Conservation (phyloP, 1,140 invertebrate genomes). For the Chlorops oryzae region DNA sequence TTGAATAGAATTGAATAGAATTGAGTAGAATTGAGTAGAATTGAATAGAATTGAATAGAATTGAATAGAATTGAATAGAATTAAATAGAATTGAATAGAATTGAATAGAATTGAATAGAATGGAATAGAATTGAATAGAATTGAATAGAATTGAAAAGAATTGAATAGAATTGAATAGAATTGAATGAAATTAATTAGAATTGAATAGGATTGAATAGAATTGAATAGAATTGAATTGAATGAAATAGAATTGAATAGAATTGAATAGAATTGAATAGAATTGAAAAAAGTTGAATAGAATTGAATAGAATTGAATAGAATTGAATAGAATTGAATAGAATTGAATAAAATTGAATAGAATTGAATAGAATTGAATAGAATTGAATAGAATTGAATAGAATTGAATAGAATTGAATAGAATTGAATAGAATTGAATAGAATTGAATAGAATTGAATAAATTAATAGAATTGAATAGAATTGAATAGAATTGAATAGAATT, state of each 20-base stretch:
- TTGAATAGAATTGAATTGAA: no score
- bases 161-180: background rate
- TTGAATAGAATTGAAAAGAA: background rate
- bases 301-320: background rate
- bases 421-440: background rate
- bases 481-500: no score
- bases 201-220: no score
- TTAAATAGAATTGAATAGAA: background rate
- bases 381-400: background rate
- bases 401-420: background rate
- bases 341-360: background rate
- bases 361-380: background rate
- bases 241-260: no score
- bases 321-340: background rate
- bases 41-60: background rate
- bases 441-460: background rate
- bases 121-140: background rate
- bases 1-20: background rate
- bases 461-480: no score
- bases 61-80: background rate
- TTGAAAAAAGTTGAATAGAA: no score
- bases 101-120: background rate
- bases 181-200: no score
- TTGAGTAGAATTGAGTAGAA: background rate
- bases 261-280: background rate